Evolutionary conservation across 2,113 vertebrate species (phyloP).

Genomic region (Pseudolaguvia tuberculata): DNA sequence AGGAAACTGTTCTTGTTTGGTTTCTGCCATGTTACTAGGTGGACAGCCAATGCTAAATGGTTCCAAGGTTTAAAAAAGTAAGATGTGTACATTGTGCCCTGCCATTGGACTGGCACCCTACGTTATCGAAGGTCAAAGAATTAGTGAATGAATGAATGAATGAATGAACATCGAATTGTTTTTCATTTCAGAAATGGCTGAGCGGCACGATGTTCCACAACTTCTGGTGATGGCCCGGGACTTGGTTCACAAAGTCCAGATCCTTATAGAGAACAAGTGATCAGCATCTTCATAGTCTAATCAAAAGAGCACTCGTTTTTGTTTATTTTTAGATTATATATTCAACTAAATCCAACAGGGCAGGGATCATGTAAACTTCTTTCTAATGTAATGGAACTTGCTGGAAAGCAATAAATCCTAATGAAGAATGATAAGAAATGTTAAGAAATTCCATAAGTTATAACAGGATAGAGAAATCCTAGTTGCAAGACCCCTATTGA

Average conservation of each 20-base stretch:
- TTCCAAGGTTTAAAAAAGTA: neutral
- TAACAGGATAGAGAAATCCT: neutral
- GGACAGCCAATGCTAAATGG: neutral
- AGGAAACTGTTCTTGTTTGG: neutral
- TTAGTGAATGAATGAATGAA: neutral
- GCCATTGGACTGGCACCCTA: neutral
- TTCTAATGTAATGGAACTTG: conserved; percentile 12
- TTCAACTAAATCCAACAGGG: conserved; percentile 2
- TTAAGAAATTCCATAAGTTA: neutral
- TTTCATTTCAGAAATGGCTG: conserved; percentile 83
- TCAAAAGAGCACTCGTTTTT: conserved; percentile 31
- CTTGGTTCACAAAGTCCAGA: conserved; percentile 94
- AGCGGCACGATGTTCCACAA: conserved; percentile 84
- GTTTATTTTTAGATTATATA: conserved; percentile 2
- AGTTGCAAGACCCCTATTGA: neutral
- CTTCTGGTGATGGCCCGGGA: conserved; percentile 89
- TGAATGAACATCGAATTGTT: neutral
- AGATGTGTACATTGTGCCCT: neutral
- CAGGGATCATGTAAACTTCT: neutral
- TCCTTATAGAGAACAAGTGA: conserved; percentile 97
- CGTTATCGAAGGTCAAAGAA: neutral
- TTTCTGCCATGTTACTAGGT: neutral
- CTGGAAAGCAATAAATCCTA: conserved; percentile 25
- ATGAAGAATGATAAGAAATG: neutral
- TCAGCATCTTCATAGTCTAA: conserved; percentile 23